These are phyloP conservation scores for Eufriesea mexicana DNA, from an alignment of 1,140 invertebrate genomes.

Conservation along the genomic window DNA sequence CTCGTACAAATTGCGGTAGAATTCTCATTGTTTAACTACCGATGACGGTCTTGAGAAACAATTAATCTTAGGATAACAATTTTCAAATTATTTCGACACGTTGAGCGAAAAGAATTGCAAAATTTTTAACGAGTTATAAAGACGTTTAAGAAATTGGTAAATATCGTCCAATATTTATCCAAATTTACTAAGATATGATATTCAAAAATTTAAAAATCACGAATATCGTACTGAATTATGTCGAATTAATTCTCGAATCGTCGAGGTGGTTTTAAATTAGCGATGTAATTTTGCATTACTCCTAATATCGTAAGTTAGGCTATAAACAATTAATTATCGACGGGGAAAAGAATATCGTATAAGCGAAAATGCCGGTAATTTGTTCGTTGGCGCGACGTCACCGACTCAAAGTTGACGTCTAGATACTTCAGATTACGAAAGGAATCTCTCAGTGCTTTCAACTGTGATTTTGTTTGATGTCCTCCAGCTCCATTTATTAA, in stretches of 20 bases:
- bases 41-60: constrained; percentile 2
- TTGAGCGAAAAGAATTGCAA: too few species aligned
- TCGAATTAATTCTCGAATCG: constrained; percentile 4
- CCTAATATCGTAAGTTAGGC: constrained; percentile 31
- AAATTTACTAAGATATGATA: neutral
- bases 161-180: neutral
- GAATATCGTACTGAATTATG: neutral
- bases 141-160: neutral
- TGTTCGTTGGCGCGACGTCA: neutral
- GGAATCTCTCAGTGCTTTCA: constrained; percentile 42
- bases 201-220: neutral
- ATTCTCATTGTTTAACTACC: constrained; percentile 3
- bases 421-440: constrained; percentile 7
- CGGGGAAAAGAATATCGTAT: neutral
- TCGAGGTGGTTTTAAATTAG: constrained; percentile 16
- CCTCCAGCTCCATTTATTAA: constrained; percentile 18
- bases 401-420: neutral
- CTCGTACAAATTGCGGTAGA: constrained; percentile 46
- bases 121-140: neutral
- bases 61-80: neutral
- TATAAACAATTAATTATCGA: constrained; percentile 19
- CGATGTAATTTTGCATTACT: constrained; percentile 41
- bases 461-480: constrained; percentile 44
- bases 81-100: neutral
- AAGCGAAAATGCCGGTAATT: neutral